Evolutionary conservation across 2,797 vertebrate species (phyloP), one percentile per base, ranked within the genome.

Genomic region (Alcedo atthis): DNA sequence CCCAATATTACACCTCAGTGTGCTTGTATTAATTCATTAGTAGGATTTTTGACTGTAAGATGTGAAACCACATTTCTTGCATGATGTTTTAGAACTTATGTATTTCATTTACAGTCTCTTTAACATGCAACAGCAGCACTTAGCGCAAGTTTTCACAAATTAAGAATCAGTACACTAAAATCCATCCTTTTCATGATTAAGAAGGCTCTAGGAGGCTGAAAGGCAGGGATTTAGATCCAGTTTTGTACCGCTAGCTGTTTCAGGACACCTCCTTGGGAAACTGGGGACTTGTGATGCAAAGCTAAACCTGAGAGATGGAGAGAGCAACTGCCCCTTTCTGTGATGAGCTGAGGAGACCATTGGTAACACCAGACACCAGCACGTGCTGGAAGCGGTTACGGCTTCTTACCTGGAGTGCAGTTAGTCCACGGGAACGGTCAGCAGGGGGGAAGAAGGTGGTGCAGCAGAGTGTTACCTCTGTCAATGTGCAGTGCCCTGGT

Each of bases 141-240:
- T 98, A 97, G 96, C 75, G 87, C 94, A 95, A 96, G 91, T 96
- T 96, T 96, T 97, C 97, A 97, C 96, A 84, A 90, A 96, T 94
- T 97, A 93, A 97, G 97, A 96, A 95, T 96, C 96, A 96, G 94
- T 97, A 98, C 97, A 97, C 97, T 97, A 97, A 96, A 94, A 94
- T 42, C 87, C 70, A 95, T 96, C 97, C 97, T 97, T 95, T 97
- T 96, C 97, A 96, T 96, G 97, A 97, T 88, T 82, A 62, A 92
- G 96, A 97, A 97, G 98, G 97, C 98, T 98, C 98, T 97, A 96
- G 97, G 98, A 98, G 98, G 98, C 98, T 98, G 97, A 95, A 96
- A 97, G 97, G 96, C 97, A 97, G 95, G 95, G 94, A 76, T 88
- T 96, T 79, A 22, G 79, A 93, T 94, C 94, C 45, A 49, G 85